phyloP scores from a whole-genome alignment of 2,888 invertebrate species.

The Eumacrocentrus americanus region DNA sequence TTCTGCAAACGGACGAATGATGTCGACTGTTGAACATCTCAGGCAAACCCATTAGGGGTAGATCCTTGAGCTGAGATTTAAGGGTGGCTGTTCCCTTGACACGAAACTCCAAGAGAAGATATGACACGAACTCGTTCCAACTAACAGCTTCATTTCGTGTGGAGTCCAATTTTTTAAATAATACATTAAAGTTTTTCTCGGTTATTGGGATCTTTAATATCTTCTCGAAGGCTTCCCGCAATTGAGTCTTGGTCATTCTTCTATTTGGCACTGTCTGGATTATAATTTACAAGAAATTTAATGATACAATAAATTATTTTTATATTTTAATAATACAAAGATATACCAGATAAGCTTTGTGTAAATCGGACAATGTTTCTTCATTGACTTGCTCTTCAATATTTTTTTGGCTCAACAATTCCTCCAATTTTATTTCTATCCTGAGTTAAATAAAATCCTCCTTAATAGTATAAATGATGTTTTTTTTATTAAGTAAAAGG shows the following conservation, averaged over 20 bases:
- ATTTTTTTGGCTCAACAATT: conserved; percentile 40
- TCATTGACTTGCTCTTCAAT: conserved; percentile 46
- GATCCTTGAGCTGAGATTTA: conserved; percentile 68
- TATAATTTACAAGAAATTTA: conserved; percentile 9
- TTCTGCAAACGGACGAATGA: conserved; percentile 71
- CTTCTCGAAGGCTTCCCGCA: conserved; percentile 41
- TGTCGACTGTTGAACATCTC: conserved; percentile 70
- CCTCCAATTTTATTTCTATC: conserved; percentile 37
- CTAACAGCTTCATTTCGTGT: conserved; percentile 65
- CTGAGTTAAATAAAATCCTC: conserved; percentile 36
- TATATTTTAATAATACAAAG: not conserved
- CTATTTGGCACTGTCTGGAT: conserved; percentile 37
- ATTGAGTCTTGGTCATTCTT: conserved; percentile 41
- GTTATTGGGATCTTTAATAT: conserved; percentile 42
- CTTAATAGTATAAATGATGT: no score
- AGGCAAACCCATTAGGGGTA: conserved; percentile 70
- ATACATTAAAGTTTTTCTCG: conserved; percentile 67
- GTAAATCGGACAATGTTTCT: conserved; percentile 44
- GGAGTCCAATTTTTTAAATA: conserved; percentile 72
- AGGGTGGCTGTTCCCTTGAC: conserved; percentile 68
- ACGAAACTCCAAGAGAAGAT: conserved; percentile 76
- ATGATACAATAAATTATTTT: not conserved
- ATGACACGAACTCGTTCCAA: conserved; percentile 83
- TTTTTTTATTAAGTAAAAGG: no score
- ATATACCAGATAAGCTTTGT: conserved; percentile 45